Percentiles rank a stretch among this genome's conserved stretches.
Evolutionary conservation across 2,797 vertebrate species (phyloP).

Genomic region (Bovichtus diacanthus): DNA sequence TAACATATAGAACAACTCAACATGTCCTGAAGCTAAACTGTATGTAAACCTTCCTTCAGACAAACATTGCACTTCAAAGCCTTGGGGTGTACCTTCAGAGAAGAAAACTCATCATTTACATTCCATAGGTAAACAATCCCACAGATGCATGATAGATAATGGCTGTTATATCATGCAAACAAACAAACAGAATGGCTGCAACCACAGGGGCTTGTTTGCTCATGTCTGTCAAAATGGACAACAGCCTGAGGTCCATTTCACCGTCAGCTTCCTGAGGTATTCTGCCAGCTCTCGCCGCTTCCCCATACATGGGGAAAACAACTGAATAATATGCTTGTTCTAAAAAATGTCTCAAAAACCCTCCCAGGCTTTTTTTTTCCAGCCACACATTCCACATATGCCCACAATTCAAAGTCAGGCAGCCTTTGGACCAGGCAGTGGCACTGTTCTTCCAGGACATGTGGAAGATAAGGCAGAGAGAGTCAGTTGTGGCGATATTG

Average conservation of each 20-base stretch:
- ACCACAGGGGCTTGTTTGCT: conserved; percentile 35
- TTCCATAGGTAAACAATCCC: conserved; percentile 13
- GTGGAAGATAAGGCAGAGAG: conserved; percentile 51
- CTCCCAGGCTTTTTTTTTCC: conserved; percentile 48
- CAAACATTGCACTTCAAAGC: conserved; percentile 27
- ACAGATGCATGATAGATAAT: conserved; percentile 17
- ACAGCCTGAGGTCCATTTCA: conserved; percentile 33
- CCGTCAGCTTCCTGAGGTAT: conserved; percentile 30
- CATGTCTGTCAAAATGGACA: conserved; percentile 44
- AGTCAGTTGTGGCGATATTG: conserved; percentile 44
- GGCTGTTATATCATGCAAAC: conserved; percentile 26
- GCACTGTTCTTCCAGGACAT: conserved; percentile 48
- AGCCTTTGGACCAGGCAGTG: conserved; percentile 36
- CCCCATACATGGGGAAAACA: conserved; percentile 50
- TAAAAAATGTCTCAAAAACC: conserved; percentile 44
- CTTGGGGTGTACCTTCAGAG: conserved; percentile 1
- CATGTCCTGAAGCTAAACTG: conserved; percentile 28
- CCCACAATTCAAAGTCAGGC: conserved; percentile 57
- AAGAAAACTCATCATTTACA: conserved; percentile 6
- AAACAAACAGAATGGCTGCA: conserved; percentile 34
- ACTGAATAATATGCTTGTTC: conserved; percentile 58
- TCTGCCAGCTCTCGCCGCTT: conserved; percentile 41
- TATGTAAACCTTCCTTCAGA: conserved; percentile 25
- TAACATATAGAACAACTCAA: conserved; percentile 5
- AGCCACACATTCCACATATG: conserved; percentile 56